Percentiles rank a stretch among this genome's conserved stretches.
Evolutionary conservation across 2,113 vertebrate species (phyloP).

Genomic region (Panthera leo): DNA sequence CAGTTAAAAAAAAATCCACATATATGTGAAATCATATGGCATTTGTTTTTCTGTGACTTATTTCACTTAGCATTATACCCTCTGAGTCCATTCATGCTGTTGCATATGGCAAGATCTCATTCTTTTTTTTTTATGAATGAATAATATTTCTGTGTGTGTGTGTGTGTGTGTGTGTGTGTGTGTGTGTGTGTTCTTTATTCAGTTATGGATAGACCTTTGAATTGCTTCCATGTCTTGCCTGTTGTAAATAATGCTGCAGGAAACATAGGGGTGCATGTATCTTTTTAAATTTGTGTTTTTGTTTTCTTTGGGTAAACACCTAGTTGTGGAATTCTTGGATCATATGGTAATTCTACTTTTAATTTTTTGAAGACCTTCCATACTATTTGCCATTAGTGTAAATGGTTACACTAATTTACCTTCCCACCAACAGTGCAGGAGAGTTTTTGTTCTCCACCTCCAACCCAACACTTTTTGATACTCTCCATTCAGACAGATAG

Average conservation of each 20-base stretch:
- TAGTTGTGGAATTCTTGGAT: background rate
- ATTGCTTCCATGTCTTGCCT: background rate
- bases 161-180: background rate
- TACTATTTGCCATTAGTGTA: background rate
- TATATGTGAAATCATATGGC: background rate
- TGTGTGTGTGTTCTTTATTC: background rate
- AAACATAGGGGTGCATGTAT: background rate
- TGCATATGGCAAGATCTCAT: background rate
- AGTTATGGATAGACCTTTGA: background rate
- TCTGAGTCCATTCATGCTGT: background rate
- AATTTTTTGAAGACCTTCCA: background rate
- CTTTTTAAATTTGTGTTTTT: background rate
- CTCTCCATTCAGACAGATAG: background rate
- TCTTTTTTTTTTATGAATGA: background rate
- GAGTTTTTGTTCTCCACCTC: background rate
- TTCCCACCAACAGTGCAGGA: background rate
- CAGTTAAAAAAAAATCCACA: background rate
- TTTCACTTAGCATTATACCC: background rate
- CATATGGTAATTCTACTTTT: background rate
- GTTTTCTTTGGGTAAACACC: background rate
- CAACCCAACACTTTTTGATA: background rate
- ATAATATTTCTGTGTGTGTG: background rate
- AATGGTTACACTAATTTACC: background rate
- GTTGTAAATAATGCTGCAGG: background rate
- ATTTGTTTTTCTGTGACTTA: background rate